A percentile compares a stretch with the other conserved stretches of the same genome.
Evolutionary conservation across 1,140 invertebrate species (phyloP).

Genomic region (Apis florea): DNA sequence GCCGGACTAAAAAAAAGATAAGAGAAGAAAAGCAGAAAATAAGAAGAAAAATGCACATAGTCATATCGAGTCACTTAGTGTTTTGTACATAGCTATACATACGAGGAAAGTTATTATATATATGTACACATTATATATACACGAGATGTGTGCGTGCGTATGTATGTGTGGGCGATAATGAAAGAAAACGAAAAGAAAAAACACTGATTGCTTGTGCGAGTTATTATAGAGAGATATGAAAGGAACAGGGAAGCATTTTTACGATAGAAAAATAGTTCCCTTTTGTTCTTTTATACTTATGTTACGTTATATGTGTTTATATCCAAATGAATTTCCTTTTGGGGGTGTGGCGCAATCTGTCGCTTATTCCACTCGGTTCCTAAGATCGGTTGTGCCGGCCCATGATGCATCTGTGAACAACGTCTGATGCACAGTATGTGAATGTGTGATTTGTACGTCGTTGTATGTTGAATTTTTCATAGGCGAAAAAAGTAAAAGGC

Average conservation of each 20-base stretch:
- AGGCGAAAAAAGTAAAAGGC: background rate
- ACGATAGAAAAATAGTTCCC: constrained; percentile 6
- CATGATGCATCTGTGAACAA: constrained; percentile 16
- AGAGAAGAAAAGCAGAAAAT: constrained; percentile 44
- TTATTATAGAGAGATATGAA: constrained; percentile 24
- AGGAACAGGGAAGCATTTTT: constrained; percentile 22
- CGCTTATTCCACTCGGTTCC: constrained; percentile 72
- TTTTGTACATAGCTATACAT: constrained; percentile 73
- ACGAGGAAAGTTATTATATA: constrained; percentile 59
- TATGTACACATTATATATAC: constrained; percentile 63
- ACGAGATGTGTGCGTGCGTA: constrained; percentile 40
- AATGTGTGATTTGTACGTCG: constrained; percentile 13
- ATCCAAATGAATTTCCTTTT: constrained; percentile 35
- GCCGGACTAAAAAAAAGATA: background rate
- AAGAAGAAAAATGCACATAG: constrained; percentile 70
- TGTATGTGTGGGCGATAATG: constrained; percentile 29
- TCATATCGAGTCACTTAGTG: constrained; percentile 79
- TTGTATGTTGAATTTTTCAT: constrained; percentile 15
- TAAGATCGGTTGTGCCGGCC: constrained; percentile 60
- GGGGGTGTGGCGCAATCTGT: constrained; percentile 42
- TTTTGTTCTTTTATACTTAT: constrained; percentile 30
- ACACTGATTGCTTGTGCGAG: constrained; percentile 23
- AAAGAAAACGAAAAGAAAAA: background rate
- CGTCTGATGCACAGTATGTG: background rate
- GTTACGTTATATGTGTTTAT: constrained; percentile 32